Conservation (phyloP, 2,888 invertebrate genomes). For the Heliconius erato region DNA sequence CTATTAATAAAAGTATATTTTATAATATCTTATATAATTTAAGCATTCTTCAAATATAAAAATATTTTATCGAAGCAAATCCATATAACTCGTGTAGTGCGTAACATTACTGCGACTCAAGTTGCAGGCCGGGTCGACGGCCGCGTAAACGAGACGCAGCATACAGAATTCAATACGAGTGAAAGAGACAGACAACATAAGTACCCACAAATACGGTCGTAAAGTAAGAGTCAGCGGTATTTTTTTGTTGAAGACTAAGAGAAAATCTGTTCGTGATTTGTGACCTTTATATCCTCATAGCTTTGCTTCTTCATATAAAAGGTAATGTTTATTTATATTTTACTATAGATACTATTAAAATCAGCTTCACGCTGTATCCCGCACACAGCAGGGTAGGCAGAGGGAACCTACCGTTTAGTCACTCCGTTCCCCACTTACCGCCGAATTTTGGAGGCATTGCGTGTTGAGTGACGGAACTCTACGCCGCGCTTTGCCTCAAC, state of each 20-base stretch:
- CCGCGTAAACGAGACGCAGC: conserved; percentile 63
- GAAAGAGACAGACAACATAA: conserved; percentile 58
- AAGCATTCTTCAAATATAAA: neutral
- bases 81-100: conserved; percentile 30
- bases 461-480: too few species aligned
- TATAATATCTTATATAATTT: neutral
- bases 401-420: too few species aligned
- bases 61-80: conserved; percentile 19
- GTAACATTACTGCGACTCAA: conserved; percentile 48
- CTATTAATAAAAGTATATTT: neutral
- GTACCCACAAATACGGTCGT: conserved; percentile 72
- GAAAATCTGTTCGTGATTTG: conserved; percentile 61
- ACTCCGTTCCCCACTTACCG: too few species aligned
- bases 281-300: conserved; percentile 17
- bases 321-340: neutral
- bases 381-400: too few species aligned
- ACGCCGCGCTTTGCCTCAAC: too few species aligned
- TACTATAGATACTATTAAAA: neutral
- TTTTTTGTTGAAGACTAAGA: conserved; percentile 67
- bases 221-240: conserved; percentile 69
- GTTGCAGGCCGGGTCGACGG: conserved; percentile 70
- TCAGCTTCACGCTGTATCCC: too few species aligned
- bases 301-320: conserved; percentile 32
- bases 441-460: too few species aligned
- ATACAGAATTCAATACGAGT: conserved; percentile 47